Evolutionary conservation across 2,888 invertebrate genomes (phyloP), one percentile per base, ranked within the genome.

Genomic region (Zaprionus obscuricornis): DNA sequence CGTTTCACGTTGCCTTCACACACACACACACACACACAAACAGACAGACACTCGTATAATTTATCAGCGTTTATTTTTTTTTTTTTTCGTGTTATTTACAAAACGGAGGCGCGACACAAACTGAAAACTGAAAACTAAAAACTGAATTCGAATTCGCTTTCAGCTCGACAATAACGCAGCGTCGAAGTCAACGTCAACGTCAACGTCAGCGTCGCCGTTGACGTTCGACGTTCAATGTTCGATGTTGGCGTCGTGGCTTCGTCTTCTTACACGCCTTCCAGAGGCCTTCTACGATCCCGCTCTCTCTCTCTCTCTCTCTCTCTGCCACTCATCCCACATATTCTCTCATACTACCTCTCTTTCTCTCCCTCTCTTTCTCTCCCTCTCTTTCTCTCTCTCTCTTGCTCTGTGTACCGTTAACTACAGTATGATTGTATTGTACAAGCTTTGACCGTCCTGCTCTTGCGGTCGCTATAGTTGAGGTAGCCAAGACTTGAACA

Each of bases 41-140:
- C n/a, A n/a, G n/a, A n/a, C n/a, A n/a, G n/a, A n/a, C n/a, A n/a
- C n/a, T n/a, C n/a, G n/a, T n/a, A 46, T 14, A 20, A 33, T 31
- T 58, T 40, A 54, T 58, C 65, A 49, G 33, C 57, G 52, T 56
- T 39, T 34, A 33, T 51, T 18, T 17, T 31, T 29, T 45, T 36
- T 55, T 57, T 64, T 55, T 64, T 76, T 73, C 73, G 78, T 69
- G 85, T 71, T 77, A 87, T 85, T 84, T 79, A 79, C 87, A 86
- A 81, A 79, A 72, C 88, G 83, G 87, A 87, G 74, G 88, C 87
- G 79, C 88, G 88, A 87, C 85, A 85, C 87, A 72, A 86, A 87
- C 87, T 88, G 82, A 77, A 81, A 79, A 79, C 67, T 69, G 37
- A 69, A 69, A 69, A 69, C 69, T 69, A 56, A 69, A 69, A 69